These are phyloP conservation scores for Brachionus koreanus DNA, from an alignment of 1,140 invertebrate genomes.

Conservation along the genomic window DNA sequence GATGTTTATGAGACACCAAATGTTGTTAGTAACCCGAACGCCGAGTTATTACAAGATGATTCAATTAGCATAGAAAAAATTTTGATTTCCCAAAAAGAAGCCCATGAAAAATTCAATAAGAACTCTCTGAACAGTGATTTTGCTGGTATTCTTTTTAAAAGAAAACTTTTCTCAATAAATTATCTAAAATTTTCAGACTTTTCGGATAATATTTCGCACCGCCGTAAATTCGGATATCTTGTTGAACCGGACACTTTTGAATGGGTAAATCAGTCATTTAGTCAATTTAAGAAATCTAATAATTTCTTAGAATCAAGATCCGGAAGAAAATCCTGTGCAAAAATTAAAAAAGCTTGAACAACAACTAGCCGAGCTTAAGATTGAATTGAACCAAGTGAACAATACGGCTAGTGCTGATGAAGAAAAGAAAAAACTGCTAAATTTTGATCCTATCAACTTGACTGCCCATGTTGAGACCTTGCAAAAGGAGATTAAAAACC, in stretches of 20 bases:
- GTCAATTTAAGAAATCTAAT: background rate
- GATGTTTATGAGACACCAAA: slow-evolving; percentile 21
- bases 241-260: slow-evolving; percentile 25
- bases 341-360: slow-evolving; percentile 22
- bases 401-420: background rate
- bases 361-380: slow-evolving; percentile 4
- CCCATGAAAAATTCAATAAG: slow-evolving; percentile 39
- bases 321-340: background rate
- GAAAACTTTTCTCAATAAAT: background rate
- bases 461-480: background rate
- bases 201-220: slow-evolving; percentile 26
- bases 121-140: slow-evolving; percentile 2
- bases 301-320: slow-evolving; percentile 29
- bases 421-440: background rate
- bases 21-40: background rate
- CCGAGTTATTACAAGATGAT: background rate
- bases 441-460: slow-evolving; percentile 22
- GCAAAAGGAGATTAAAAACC: slow-evolving; percentile 8
- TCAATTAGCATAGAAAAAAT: slow-evolving; percentile 17
- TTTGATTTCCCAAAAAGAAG: slow-evolving; percentile 1
- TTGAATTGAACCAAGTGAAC: background rate
- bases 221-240: slow-evolving; percentile 28
- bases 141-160: background rate
- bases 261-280: background rate
- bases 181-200: background rate